phyloP scores from a whole-genome alignment of 92 coral and sea anemone genomes.

The Isaurus tuberculatus region DNA sequence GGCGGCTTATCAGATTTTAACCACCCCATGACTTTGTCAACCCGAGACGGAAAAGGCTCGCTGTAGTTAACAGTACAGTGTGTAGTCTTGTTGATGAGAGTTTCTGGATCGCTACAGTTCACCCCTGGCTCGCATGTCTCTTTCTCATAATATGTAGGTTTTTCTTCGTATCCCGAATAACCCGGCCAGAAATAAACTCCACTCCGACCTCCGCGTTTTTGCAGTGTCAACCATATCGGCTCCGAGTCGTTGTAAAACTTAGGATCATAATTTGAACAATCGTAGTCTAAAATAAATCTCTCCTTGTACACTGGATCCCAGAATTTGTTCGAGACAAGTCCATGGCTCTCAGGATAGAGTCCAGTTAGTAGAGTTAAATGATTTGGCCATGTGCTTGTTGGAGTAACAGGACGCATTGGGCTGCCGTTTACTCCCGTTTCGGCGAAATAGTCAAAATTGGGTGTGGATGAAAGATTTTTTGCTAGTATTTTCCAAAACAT shows the following conservation, averaged over 20 bases:
- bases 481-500: neutral
- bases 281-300: conserved; percentile 27
- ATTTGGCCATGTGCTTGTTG: conserved; percentile 42
- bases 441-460: conserved; percentile 49
- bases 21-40: conserved; percentile 36
- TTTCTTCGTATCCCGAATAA: conserved; percentile 24
- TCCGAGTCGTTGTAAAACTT: conserved; percentile 54
- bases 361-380: conserved; percentile 51
- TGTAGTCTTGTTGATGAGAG: neutral
- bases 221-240: conserved; percentile 53
- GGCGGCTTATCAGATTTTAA: conserved; percentile 37
- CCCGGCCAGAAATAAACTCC: conserved; percentile 57
- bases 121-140: conserved; percentile 2
- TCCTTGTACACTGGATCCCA: conserved; percentile 51
- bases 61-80: conserved; percentile 28
- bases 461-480: neutral
- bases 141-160: conserved; percentile 42
- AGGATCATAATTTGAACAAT: conserved; percentile 47
- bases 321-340: conserved; percentile 43
- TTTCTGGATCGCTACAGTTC: neutral
- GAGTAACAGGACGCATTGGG: conserved; percentile 39
- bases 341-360: conserved; percentile 51
- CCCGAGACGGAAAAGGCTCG: conserved; percentile 35
- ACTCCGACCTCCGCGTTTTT: conserved; percentile 38
- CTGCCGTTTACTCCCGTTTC: conserved; percentile 39